Percentiles rank a stretch among this genome's conserved stretches.
phyloP scores from a whole-genome alignment of 2,113 vertebrate species.

The Gorilla gorilla region DNA sequence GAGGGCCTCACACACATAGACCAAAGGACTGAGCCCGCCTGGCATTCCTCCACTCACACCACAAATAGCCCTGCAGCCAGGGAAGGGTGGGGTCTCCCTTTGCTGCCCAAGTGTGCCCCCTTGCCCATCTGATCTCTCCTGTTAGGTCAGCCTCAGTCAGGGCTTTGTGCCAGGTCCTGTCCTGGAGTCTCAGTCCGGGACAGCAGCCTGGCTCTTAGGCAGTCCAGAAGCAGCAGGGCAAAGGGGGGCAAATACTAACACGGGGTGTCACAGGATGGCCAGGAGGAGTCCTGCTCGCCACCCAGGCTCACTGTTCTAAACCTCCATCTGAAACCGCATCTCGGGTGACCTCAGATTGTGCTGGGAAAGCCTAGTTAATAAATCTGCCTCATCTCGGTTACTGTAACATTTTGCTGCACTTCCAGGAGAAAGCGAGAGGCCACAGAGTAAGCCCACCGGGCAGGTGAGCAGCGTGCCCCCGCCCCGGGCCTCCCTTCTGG shows the following conservation, averaged over 20 bases:
- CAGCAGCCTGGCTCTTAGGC: background rate
- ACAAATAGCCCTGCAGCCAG: background rate
- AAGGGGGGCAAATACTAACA: background rate
- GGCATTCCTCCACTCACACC: background rate
- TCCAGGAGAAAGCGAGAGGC: background rate
- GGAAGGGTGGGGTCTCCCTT: too few species aligned
- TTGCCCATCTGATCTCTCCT: background rate
- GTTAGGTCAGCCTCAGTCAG: too few species aligned
- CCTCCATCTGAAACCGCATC: background rate
- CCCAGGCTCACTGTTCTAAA: background rate
- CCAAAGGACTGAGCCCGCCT: background rate
- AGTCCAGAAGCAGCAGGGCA: too few species aligned
- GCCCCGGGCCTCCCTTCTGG: background rate
- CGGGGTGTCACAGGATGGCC: accelerated
- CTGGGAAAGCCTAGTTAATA: background rate
- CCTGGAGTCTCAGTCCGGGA: accelerated
- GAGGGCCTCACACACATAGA: background rate
- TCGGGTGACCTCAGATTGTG: background rate
- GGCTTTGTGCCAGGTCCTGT: background rate
- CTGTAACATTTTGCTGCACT: background rate
- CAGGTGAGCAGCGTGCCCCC: background rate
- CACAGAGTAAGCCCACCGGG: background rate
- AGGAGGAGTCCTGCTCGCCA: background rate
- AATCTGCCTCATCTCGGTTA: background rate
- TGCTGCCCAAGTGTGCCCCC: background rate